These are phyloP conservation scores for Pygathrix nemaeus DNA, from an alignment of 2,113 vertebrate species.

Conservation along the genomic window DNA sequence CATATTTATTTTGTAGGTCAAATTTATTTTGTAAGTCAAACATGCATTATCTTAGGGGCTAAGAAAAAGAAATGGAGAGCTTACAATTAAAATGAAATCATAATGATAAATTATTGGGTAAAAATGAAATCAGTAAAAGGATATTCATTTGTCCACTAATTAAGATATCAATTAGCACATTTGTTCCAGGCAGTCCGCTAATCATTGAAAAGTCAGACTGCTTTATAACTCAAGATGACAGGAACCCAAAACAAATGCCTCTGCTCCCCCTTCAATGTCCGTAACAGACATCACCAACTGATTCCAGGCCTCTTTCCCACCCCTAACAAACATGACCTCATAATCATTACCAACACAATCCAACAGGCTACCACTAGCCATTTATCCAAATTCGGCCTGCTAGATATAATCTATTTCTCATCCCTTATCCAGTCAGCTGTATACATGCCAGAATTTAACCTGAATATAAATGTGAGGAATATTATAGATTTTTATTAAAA, in stretches of 20 bases:
- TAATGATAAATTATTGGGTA: background rate
- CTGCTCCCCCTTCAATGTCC: background rate
- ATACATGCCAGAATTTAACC: constrained; percentile 22
- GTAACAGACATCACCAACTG: background rate
- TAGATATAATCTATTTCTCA: constrained; percentile 16
- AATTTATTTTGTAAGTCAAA: background rate
- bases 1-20: background rate
- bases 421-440: background rate
- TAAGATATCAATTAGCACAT: background rate
- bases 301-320: constrained; percentile 13
- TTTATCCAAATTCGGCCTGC: constrained; percentile 22
- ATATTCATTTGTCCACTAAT: background rate
- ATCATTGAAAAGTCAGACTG: background rate
- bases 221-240: constrained; percentile 26
- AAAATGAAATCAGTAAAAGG: background rate
- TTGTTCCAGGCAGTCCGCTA: background rate
- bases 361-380: background rate
- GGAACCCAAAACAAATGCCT: background rate
- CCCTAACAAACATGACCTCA: constrained; percentile 8
- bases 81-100: background rate
- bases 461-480: background rate
- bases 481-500: constrained; percentile 3
- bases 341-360: constrained; percentile 1
- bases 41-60: background rate
- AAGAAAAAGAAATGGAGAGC: background rate